Evolutionary conservation across 2,888 invertebrate species (phyloP), one percentile per base, ranked within the genome.

Genomic region (Cerastis rubricosa): DNA sequence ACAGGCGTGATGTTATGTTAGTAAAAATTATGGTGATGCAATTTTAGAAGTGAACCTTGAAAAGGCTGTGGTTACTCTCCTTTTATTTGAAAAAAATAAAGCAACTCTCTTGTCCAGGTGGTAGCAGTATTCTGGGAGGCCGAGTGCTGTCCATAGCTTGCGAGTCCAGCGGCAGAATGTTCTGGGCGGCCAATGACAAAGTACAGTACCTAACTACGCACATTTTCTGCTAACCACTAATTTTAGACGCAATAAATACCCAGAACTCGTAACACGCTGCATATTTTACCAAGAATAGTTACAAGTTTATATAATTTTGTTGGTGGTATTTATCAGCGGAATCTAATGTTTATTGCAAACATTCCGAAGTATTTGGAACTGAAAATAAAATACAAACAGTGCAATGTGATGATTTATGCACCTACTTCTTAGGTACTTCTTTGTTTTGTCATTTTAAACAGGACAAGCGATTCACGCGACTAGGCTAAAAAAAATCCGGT

Each of bases 111-210:
- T 35, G 2, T 35, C 2, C 82, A 95, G 97, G 97, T 81, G 96
- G 97, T 29, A 97, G 96, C 90, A 97, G 97, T 86, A 96, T 97
- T 81, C 89, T 97, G n/a, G 97, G 97, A n/a, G 97, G 97, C 0
- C 94, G 94, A 73, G 97, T 98, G 57, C 94, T 98, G 87, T 97
- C 98, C 14, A 94, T 99, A 87, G 97, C 98, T 1, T 98, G 98
- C 91, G 98, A 98, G 92, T 97, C 98, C 40, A 98, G 97, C 90
- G 98, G 98, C 12, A 97, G 97, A 86, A 97, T 98, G 90, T 97
- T 99, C 86, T 99, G 99, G 99, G 98, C 98, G 61, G 98, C 98
- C 69, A 98, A 98, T 93, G 98, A 98, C 89, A 97, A 97, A 96
- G 97, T 97, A 91, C n/a, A 25, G 64, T 43, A 64, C 64, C 43